A percentile compares a stretch with the other conserved stretches of the same genome.
These are phyloP conservation scores for Sarotherodon lohbergeri DNA, from an alignment of 2,113 vertebrate genomes.

Conservation along the genomic window DNA sequence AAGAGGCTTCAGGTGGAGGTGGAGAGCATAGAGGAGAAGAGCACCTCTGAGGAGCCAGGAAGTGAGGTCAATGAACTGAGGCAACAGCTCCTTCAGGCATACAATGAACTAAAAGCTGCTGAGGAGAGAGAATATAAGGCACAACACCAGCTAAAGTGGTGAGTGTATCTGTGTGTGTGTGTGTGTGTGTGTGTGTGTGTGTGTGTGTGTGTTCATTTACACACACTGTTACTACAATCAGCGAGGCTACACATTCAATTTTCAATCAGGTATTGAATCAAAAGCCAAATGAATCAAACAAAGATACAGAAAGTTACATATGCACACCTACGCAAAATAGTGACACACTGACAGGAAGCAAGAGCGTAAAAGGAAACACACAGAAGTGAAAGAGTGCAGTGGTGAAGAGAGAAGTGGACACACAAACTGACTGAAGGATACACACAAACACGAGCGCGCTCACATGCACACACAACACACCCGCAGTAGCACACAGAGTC, in stretches of 20 bases:
- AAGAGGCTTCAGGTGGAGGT: conserved; percentile 62
- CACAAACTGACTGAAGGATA: background rate
- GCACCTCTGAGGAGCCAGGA: conserved; percentile 34
- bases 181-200: too few relatives aligned
- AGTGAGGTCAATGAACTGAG: conserved; percentile 59
- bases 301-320: background rate
- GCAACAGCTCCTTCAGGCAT: conserved; percentile 51
- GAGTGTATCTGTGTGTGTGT: background rate
- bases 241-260: background rate
- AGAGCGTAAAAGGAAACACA: conserved; percentile 14
- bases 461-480: background rate
- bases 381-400: conserved; percentile 56
- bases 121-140: conserved; percentile 50
- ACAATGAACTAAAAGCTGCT: conserved; percentile 44
- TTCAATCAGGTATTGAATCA: background rate
- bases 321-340: background rate
- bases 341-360: conserved; percentile 6
- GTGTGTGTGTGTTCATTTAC: background rate
- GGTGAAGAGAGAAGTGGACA: background rate
- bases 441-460: background rate
- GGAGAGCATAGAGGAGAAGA: conserved; percentile 34
- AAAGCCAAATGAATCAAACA: background rate
- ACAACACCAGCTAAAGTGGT: conserved; percentile 50
- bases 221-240: background rate
- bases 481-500: background rate